Evolutionary conservation across 2,888 invertebrate genomes (phyloP).

Genomic region (Drosophila nigricruria): DNA sequence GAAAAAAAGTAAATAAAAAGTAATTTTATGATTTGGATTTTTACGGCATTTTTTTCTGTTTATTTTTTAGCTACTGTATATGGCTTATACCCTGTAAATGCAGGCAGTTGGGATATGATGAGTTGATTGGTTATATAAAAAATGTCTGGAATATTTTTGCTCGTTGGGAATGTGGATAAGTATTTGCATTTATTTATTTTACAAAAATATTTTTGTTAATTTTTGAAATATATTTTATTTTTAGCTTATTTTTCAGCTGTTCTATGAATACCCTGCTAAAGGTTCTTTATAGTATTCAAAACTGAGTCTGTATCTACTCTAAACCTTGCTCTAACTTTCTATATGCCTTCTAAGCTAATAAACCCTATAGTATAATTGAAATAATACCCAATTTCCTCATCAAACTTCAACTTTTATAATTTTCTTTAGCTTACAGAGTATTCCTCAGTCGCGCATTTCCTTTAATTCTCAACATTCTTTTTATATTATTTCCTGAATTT

Average conservation of each 20-base stretch:
- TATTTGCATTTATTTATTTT: neutral
- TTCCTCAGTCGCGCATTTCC: neutral
- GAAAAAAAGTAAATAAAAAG: conserved; percentile 69
- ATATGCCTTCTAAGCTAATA: no score
- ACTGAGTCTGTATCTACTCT: no score
- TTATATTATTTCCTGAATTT: conserved; percentile 22
- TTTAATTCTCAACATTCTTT: fast-evolving
- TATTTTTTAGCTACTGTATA: conserved; percentile 18
- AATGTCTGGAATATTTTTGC: neutral
- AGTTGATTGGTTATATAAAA: neutral
- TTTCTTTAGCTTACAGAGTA: neutral
- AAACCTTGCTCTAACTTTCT: neutral
- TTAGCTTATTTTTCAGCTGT: no score
- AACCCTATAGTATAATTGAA: neutral
- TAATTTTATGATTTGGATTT: conserved; percentile 76
- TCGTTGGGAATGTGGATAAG: neutral
- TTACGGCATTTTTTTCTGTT: conserved; percentile 43
- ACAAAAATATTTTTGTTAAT: no score
- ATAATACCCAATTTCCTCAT: neutral
- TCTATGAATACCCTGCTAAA: neutral
- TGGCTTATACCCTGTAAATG: neutral
- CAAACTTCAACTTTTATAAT: neutral
- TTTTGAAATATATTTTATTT: neutral
- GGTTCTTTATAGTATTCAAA: neutral
- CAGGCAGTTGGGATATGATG: neutral